These are phyloP conservation scores for Vidua macroura DNA, from an alignment of 2,113 vertebrate species.

Conservation along the genomic window DNA sequence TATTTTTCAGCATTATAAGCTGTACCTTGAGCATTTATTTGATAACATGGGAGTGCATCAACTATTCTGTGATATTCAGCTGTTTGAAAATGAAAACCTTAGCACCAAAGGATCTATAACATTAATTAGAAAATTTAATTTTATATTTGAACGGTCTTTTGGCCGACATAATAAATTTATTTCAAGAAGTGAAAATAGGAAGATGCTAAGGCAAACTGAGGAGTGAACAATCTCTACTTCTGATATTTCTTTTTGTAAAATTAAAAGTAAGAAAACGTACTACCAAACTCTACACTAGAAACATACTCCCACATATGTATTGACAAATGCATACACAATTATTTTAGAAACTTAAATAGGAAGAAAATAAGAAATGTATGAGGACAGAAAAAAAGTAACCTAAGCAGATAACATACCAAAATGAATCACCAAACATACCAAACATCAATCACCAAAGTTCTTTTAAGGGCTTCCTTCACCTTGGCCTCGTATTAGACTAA, in stretches of 20 bases:
- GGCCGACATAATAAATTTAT: background rate
- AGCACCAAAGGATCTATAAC: background rate
- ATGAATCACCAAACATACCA: too few relatives aligned
- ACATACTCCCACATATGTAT: background rate
- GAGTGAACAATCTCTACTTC: background rate
- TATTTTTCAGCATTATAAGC: constrained; percentile 84
- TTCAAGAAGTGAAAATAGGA: background rate
- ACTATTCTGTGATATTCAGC: background rate
- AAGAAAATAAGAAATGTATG: background rate
- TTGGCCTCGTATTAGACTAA: background rate
- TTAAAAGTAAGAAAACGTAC: background rate
- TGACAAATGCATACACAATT: background rate
- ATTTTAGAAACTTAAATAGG: background rate
- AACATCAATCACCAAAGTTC: background rate
- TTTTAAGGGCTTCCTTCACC: background rate
- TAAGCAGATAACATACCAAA: background rate
- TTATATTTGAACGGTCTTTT: background rate
- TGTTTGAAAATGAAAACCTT: constrained; percentile 43
- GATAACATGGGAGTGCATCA: constrained; percentile 57
- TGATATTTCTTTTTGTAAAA: background rate
- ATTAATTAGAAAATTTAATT: constrained; percentile 47
- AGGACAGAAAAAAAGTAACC: background rate
- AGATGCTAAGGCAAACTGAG: background rate
- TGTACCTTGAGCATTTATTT: constrained; percentile 77
- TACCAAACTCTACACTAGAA: background rate